Percentiles rank a stretch among this genome's conserved stretches.
phyloP scores from a whole-genome alignment of 2,888 invertebrate species.

The Tryphoninae sp. region DNA sequence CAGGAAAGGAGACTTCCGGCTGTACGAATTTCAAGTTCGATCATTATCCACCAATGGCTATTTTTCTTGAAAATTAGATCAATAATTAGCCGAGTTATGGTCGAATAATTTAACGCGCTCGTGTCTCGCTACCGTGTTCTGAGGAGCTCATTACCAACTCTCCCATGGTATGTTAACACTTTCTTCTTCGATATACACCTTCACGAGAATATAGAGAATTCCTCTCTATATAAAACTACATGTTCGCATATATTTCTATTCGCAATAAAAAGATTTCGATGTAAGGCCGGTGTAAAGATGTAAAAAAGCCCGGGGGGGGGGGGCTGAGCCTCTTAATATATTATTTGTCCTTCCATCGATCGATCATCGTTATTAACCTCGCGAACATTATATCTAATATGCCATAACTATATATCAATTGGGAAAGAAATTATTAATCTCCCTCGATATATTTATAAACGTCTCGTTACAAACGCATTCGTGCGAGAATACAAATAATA shows the following conservation, averaged over 20 bases:
- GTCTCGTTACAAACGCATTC: neutral
- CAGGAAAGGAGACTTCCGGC: slow-evolving; percentile 3
- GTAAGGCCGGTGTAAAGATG: no score
- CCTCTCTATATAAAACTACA: neutral
- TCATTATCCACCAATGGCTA: neutral
- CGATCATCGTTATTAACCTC: slow-evolving; percentile 40
- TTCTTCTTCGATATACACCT: slow-evolving; percentile 53
- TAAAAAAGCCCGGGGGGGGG: no score
- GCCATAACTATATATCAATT: neutral
- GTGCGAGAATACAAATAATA: slow-evolving; percentile 30
- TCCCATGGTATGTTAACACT: slow-evolving; percentile 33
- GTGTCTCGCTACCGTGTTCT: slow-evolving; percentile 4
- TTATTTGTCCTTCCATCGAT: slow-evolving; percentile 12
- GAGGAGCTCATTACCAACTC: slow-evolving; percentile 14
- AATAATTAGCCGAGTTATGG: slow-evolving; percentile 22
- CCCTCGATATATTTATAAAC: slow-evolving; percentile 10
- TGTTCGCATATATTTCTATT: neutral
- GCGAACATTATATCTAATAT: neutral
- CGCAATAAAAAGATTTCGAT: no score
- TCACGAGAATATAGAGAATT: slow-evolving; percentile 41
- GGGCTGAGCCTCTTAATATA: neutral
- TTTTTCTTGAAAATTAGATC: slow-evolving; percentile 33
- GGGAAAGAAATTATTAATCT: neutral
- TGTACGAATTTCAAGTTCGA: neutral
- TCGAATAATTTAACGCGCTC: slow-evolving; percentile 24